A percentile compares a stretch with the other conserved stretches of the same genome.
Conservation (phyloP, 2,888 invertebrate species). For the Polydrusus pterygomalis region DNA sequence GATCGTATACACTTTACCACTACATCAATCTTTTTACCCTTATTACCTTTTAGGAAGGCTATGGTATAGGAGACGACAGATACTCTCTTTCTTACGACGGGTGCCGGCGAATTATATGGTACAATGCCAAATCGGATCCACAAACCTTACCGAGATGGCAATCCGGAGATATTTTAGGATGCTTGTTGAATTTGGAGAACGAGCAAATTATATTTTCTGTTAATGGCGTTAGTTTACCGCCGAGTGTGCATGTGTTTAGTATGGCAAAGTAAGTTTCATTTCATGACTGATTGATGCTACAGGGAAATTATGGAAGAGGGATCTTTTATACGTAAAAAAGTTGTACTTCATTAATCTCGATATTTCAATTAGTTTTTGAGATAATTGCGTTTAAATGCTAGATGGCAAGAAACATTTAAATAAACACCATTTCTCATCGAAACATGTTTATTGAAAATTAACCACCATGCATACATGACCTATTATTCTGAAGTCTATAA, state of each 20-base stretch:
- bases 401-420: too few species aligned
- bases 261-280: conserved; percentile 79
- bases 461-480: too few species aligned
- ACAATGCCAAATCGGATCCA: conserved; percentile 84
- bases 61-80: conserved; percentile 95
- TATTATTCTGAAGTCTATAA: too few species aligned
- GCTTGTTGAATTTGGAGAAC: conserved; percentile 85
- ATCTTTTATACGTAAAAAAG: too few species aligned
- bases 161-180: conserved; percentile 90
- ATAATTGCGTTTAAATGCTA: too few species aligned
- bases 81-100: conserved; percentile 95
- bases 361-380: too few species aligned
- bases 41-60: conserved; percentile 82
- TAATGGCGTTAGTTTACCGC: conserved; percentile 83
- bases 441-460: too few species aligned
- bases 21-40: too few species aligned
- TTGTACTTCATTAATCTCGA: too few species aligned
- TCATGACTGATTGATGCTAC: neutral
- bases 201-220: conserved; percentile 87
- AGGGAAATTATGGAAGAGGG: too few species aligned
- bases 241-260: conserved; percentile 84
- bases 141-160: conserved; percentile 80
- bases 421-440: too few species aligned
- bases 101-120: conserved; percentile 92
- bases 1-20: too few species aligned